A percentile compares a stretch with the other conserved stretches of the same genome.
Evolutionary conservation across 2,797 vertebrate genomes (phyloP).

Genomic region (Hippopotamyrus pictus): DNA sequence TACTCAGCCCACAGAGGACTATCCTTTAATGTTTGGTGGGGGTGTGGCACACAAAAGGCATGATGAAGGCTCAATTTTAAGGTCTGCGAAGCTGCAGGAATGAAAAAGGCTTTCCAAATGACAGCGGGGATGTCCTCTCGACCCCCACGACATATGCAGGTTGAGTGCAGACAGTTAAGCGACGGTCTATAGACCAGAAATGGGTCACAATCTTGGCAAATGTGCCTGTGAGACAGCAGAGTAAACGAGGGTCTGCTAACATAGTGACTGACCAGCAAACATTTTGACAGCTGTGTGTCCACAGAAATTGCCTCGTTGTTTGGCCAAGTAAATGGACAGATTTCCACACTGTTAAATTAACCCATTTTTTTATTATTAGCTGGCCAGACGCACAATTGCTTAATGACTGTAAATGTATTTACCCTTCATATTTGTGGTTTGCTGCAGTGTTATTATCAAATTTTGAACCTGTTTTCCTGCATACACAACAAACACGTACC

Average conservation of each 20-base stretch:
- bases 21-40: neutral
- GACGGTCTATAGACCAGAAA: neutral
- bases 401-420: neutral
- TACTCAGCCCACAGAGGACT: neutral
- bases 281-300: neutral
- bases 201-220: neutral
- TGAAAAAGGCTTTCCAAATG: neutral
- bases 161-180: neutral
- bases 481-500: neutral
- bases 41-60: neutral
- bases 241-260: neutral
- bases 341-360: neutral
- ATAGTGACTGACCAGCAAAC: neutral
- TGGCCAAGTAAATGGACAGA: neutral
- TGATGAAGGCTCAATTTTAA: slow-evolving; percentile 1
- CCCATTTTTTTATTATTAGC: neutral
- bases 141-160: slow-evolving; percentile 26
- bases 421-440: neutral
- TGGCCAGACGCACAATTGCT: neutral
- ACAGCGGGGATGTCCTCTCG: slow-evolving; percentile 41
- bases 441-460: neutral
- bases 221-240: neutral
- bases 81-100: slow-evolving; percentile 2
- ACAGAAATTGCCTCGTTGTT: neutral
- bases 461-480: neutral